Conservation (phyloP, 2,888 invertebrate genomes). For the Hypsopygia costalis region DNA sequence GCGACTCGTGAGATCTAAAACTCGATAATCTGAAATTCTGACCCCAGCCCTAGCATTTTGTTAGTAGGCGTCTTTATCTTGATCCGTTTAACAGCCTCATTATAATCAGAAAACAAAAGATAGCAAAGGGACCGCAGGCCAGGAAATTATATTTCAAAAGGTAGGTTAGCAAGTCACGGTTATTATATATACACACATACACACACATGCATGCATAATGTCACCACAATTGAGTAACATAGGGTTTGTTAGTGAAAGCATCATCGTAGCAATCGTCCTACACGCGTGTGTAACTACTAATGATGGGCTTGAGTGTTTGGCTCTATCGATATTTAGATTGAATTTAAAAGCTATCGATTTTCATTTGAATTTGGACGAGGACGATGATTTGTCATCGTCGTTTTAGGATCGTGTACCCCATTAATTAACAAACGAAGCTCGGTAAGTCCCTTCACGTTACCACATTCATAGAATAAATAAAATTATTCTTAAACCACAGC, state of each 20-base stretch:
- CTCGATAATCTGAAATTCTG: conserved; percentile 10
- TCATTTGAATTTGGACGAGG: too few relatives aligned
- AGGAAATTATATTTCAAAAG: neutral
- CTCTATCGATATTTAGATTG: too few relatives aligned
- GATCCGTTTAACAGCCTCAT: conserved; percentile 8
- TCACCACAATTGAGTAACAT: neutral
- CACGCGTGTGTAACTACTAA: neutral
- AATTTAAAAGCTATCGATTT: too few relatives aligned
- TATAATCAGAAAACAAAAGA: conserved; percentile 11
- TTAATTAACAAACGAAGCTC: too few relatives aligned
- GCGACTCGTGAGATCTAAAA: conserved; percentile 8
- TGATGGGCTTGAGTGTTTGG: neutral
- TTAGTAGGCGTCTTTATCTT: conserved; percentile 9
- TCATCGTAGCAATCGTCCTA: neutral
- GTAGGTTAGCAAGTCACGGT: neutral
- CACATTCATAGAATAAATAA: too few relatives aligned
- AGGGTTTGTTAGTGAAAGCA: neutral
- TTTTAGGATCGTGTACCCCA: too few relatives aligned
- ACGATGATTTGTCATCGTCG: too few relatives aligned
- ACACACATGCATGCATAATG: neutral
- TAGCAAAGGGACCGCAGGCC: conserved; percentile 9
- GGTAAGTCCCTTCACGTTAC: too few relatives aligned
- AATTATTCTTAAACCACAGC: too few relatives aligned
- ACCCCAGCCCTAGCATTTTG: conserved; percentile 9
- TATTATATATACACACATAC: neutral